Evolutionary conservation across 2,888 invertebrate species (phyloP), one percentile per base, ranked within the genome.

Genomic region (Melikaiella ostensackeni): DNA sequence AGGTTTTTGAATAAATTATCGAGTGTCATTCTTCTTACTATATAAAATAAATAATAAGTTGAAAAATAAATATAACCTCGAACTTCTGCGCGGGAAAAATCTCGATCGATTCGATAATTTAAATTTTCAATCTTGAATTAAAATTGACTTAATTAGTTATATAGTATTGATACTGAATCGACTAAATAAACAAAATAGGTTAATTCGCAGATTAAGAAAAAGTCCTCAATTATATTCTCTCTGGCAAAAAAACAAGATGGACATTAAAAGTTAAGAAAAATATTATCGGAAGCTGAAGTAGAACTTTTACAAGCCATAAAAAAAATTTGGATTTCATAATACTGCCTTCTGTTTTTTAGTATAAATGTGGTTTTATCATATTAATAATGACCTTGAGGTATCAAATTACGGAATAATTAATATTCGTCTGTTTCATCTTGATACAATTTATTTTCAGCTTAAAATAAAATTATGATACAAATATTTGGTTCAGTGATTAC

Each of bases 381-480:
- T n/a, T 50, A n/a, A n/a, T 50, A 38, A 50, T n/a, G n/a, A n/a
- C n/a, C n/a, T 5, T n/a, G 2, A 50, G n/a, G 16, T 50, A 19
- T 19, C 1, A 46, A 50, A 16, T 38, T 13, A 38, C 13, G 2
- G n/a, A 50, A 50, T 50, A 55, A 27, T 59, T 16, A 27, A 59
- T 27, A 27, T 27, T 6, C 2, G 16, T 16, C 59, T 27, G 42
- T 42, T 59, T 27, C 27, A 50, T 50, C 19, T 55, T 33, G 50
- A 30, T 70, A 70, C 33, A 46, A 33, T 70, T 55, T 70, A 70
- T 70, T 70, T 30, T 70, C 66, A 50, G 30, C 33, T 70, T 70
- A 46, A 70, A 70, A 70, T 50, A 70, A 70, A 50, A 70, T 55
- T 50, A 70, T 70, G 30, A 30, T 70, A 70, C 70, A 70, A 70